Evolutionary conservation across 2,888 invertebrate species (phyloP), one percentile per base, ranked within the genome.

Genomic region (Apotomis capreana): DNA sequence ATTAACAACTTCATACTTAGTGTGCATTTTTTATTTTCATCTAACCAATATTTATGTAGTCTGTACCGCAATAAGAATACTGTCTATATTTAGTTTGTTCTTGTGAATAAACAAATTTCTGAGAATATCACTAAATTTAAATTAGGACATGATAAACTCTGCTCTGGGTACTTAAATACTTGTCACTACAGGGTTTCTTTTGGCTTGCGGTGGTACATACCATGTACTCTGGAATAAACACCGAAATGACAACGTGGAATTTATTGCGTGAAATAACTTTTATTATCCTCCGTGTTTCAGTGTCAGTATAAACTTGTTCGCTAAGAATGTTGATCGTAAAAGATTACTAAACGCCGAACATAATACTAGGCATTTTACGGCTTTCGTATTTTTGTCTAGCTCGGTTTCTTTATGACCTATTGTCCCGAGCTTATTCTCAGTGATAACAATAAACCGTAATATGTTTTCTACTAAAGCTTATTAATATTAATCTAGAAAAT

Each of bases 171-270:
- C 49, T 10, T 10, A 3, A 13, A 13, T 13, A 15, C 6, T 15
- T 64, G 3, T 0, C 10, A 5, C 37, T 9, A 54, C 6, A 26
- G 2, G 15, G 12, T 26, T 12, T 3, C 15, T 55, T 55, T 55
- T 44, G 12, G 12, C 12, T 26, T 13, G 8, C 15, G 46, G 5
- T 36, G 15, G 12, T 13, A 44, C 54, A 52, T 59, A 70, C 40
- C 51, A 5, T 46, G 61, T 36, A 69, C 57, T 69, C 40, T 46
- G 65, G 59, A 49, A 63, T 57, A 67, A 65, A 49, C 61, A 55
- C 51, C 52, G 54, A 76, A 77, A 77, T 75, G 73, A 63, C 72
- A 73, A 70, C 69, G 69, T 55, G 59, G 54, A 62, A 71, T 71
- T 71, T 71, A 71, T 71, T 68, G 57, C 62, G 61, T 57, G 61